Evolutionary conservation across 2,113 vertebrate genomes (phyloP), one percentile per base, ranked within the genome.

Genomic region (Nannospalax galili): DNA sequence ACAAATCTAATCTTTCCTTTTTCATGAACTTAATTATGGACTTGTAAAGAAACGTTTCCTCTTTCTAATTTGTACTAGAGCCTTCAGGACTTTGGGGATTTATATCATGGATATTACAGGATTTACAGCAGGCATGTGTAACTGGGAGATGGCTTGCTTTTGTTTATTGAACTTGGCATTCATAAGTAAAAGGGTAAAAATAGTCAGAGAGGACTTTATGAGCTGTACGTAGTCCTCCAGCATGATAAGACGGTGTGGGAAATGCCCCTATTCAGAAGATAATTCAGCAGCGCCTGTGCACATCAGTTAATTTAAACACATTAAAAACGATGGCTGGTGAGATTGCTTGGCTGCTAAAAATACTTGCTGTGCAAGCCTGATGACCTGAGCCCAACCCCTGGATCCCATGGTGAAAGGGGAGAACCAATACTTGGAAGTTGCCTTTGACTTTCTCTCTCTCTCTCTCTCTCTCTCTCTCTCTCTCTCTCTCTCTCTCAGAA

Each of bases 51-150:
- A 70, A 64, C 86, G 17, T 84, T 45, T 93, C 22, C 81, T n/a
- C 20, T 67, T 92, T 90, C 42, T 88, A 92, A 84, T 97, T 97
- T 72, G 73, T 6, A 81, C 56, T 90, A 89, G 56, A 90, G 82
- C 82, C 92, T 89, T 37, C 40, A 82, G 64, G 17, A 75, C 56
- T 58, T 67, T 90, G 87, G 86, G 52, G 48, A 96, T 86, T 95
- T 78, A 74, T 58, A 69, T 48, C 40, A 72, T 37, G 22, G 56
- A n/a, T 78, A 62, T 0, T 74, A 28, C 58, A 35, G 74, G 75
- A 85, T 90, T 96, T 95, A 86, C 9, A 65, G 10, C 60, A 74
- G 65, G 26, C 92, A 35, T 75, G n/a, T 19, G 22, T 78, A 84
- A 64, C 22, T 86, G 72, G n/a, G 30, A 79, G 37, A 48, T 48